Evolutionary conservation across 2,113 vertebrate genomes (phyloP), one percentile per base, ranked within the genome.

Genomic region (Bubo scandiacus): DNA sequence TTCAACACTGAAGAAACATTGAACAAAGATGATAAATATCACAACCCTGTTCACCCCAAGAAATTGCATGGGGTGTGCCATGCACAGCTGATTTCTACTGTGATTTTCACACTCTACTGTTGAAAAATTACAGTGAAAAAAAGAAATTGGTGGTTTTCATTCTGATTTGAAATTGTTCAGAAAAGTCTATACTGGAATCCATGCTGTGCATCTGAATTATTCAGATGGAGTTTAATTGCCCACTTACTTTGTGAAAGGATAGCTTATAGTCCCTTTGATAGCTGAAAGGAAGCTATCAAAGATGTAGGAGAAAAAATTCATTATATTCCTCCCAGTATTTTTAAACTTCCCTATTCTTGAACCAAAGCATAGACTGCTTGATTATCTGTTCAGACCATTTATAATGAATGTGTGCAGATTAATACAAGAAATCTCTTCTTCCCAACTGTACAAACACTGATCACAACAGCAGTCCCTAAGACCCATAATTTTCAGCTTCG

Each of bases 401-500:
- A 51, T 70, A 92, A 74, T 71, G 47, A 71, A 86, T 42, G n/a
- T 58, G 51, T 86, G 36, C 54, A 81, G 71, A 88, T 66, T 74
- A 57, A 83, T n/a, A 77, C 29, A 66, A 77, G 38, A 93, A 90
- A 74, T 58, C 15, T 82, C 51, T 73, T 75, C 43, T 65, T 85
- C 49, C 51, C 0, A 0, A 51, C 80, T 92, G 59, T 67, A 71
- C 54, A 82, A 92, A 61, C 15, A 43, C 13, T 30, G 58, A 68
- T 88, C 52, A 42, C 74, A 93, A 75, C 40, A 92, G 67, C 45
- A 66, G 20, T 58, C 45, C 27, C 49, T 3, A 12, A 95, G 36
- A 83, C n/a, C 34, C 77, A 43, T 94, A 55, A 89, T 92, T 94
- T 94, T 84, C 77, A 91, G 61, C 43, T 54, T 70, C 51, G 78